phyloP scores from a whole-genome alignment of 2,888 invertebrate species.

The Spodoptera exigua region DNA sequence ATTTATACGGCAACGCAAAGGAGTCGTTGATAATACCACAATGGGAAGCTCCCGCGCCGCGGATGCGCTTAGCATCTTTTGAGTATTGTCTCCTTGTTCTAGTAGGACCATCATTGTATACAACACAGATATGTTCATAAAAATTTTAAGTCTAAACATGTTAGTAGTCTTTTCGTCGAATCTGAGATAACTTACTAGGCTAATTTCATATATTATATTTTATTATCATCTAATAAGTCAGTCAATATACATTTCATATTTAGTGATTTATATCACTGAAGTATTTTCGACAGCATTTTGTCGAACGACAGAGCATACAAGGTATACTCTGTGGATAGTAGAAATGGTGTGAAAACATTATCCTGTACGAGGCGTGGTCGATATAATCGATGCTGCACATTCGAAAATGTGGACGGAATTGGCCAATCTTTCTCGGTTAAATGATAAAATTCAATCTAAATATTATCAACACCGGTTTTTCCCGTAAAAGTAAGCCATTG shows the following conservation, averaged over 20 bases:
- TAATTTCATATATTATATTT: constrained; percentile 80
- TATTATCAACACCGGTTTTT: neutral
- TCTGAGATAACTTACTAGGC: constrained; percentile 86
- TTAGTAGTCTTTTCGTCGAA: constrained; percentile 88
- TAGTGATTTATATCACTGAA: constrained; percentile 83
- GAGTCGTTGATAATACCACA: constrained; percentile 8
- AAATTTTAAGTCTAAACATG: constrained; percentile 85
- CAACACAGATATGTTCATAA: constrained; percentile 88
- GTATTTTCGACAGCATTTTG: constrained; percentile 74
- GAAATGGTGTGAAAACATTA: constrained; percentile 79
- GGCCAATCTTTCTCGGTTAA: constrained; percentile 64
- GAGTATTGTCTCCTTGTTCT: constrained; percentile 86
- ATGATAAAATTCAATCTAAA: constrained; percentile 16
- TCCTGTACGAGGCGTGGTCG: constrained; percentile 37
- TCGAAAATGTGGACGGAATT: constrained; percentile 87
- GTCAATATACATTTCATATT: constrained; percentile 82
- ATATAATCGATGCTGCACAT: constrained; percentile 73
- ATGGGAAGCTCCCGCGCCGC: constrained; percentile 31
- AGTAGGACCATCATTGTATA: constrained; percentile 80
- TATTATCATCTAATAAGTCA: constrained; percentile 85
- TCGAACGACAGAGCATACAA: constrained; percentile 64
- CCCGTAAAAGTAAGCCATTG: constrained; percentile 12
- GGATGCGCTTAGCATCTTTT: constrained; percentile 63
- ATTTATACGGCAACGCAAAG: constrained; percentile 9
- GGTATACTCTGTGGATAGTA: constrained; percentile 60